These are phyloP conservation scores for Typhlichthys subterraneus DNA, from an alignment of 2,797 vertebrate species.

Conservation along the genomic window DNA sequence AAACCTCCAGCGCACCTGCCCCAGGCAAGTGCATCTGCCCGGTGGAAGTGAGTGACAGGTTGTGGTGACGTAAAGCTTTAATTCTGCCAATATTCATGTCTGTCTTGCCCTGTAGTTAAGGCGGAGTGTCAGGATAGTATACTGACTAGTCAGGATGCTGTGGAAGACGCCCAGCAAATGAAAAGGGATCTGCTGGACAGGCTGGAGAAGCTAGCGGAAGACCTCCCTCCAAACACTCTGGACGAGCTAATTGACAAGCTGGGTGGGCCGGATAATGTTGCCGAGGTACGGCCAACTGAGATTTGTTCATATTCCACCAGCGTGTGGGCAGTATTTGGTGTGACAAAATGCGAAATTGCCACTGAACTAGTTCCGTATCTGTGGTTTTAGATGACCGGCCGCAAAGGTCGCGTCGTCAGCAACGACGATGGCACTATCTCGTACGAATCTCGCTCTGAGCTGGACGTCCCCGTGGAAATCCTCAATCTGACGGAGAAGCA, in stretches of 20 bases:
- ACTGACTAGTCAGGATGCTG: conserved; percentile 93
- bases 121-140: conserved; percentile 79
- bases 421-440: conserved; percentile 97
- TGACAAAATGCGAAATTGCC: not conserved
- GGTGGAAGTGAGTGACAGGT: not conserved
- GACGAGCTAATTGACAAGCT: conserved; percentile 97
- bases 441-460: conserved; percentile 94
- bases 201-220: conserved; percentile 89
- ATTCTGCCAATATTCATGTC: not conserved
- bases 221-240: conserved; percentile 94
- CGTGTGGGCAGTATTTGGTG: not conserved
- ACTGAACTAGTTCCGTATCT: not conserved
- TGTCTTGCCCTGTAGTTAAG: conserved; percentile 57
- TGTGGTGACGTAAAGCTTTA: not conserved
- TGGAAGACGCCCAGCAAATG: conserved; percentile 96
- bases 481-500: conserved; percentile 98
- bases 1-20: conserved; percentile 65
- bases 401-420: conserved; percentile 95
- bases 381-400: conserved; percentile 92
- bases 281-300: conserved; percentile 81
- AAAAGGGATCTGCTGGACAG: conserved; percentile 90
- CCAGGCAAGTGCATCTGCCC: conserved; percentile 48
- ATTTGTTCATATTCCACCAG: not conserved
- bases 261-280: conserved; percentile 95
- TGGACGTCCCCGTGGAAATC: conserved; percentile 97